Evolutionary conservation across 2,888 invertebrate genomes (phyloP).

Genomic region (Gastrophysa polygoni): DNA sequence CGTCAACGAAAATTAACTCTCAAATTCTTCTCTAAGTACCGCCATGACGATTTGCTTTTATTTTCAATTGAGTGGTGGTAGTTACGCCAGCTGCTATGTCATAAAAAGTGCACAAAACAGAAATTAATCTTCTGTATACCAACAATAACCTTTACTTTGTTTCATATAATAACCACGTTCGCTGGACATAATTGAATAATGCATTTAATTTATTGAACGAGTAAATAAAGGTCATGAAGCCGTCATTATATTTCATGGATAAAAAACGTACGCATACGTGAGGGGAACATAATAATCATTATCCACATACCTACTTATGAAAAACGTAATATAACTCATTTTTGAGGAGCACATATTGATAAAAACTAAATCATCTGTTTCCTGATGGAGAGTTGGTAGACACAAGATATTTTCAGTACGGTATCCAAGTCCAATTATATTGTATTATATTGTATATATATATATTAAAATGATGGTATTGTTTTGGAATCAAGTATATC

Average conservation of each 20-base stretch:
- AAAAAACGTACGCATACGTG: neutral
- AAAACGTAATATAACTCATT: slow-evolving; percentile 29
- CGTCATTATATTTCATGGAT: neutral
- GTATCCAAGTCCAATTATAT: too few relatives aligned
- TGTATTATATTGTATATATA: too few relatives aligned
- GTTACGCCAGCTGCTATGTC: neutral
- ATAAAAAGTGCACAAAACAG: neutral
- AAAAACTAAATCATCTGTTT: slow-evolving; percentile 46
- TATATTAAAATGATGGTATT: too few relatives aligned
- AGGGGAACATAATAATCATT: slow-evolving; percentile 11
- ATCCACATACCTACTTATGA: slow-evolving; percentile 14
- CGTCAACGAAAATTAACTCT: too few relatives aligned
- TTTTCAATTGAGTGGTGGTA: neutral
- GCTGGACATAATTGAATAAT: neutral
- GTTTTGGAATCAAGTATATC: too few relatives aligned
- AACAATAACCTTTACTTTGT: neutral
- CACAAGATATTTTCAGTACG: slow-evolving; percentile 22
- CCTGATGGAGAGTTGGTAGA: slow-evolving; percentile 39
- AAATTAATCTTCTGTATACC: neutral
- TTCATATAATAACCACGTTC: neutral
- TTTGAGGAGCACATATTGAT: slow-evolving; percentile 39
- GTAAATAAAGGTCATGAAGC: neutral
- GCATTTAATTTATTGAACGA: neutral
- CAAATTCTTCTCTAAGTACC: too few relatives aligned
- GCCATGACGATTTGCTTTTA: too few relatives aligned